phyloP scores from a whole-genome alignment of 1,140 invertebrate genomes.

The Calephelis virginiensis region DNA sequence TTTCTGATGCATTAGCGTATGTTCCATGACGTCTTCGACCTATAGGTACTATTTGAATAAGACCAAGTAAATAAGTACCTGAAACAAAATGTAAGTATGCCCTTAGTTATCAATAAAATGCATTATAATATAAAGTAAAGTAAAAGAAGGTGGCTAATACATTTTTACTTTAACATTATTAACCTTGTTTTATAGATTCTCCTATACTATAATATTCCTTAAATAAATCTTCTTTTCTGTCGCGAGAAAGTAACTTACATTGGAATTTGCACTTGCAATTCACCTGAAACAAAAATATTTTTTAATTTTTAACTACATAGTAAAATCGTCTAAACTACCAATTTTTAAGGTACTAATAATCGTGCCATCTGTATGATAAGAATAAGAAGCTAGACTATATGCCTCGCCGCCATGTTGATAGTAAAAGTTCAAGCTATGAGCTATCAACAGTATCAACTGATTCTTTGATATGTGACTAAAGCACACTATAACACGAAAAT shows the following conservation, averaged over 20 bases:
- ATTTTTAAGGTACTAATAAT: no score
- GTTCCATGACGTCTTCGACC: conserved; percentile 14
- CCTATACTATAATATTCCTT: background rate
- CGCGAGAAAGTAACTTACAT: background rate
- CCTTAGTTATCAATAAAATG: background rate
- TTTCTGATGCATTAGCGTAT: conserved; percentile 8
- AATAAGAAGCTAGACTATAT: no score
- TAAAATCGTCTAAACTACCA: no score
- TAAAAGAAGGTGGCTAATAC: background rate
- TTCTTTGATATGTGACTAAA: no score
- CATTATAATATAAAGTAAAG: background rate
- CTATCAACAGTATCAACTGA: no score
- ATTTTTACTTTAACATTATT: background rate
- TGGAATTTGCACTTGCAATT: conserved; percentile 1
- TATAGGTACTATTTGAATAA: background rate
- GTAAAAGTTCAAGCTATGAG: no score
- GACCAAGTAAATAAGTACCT: conserved; percentile 4
- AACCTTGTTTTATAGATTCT: background rate
- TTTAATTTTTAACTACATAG: no score
- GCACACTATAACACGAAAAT: no score
- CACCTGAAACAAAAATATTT: no score
- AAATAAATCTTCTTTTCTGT: background rate
- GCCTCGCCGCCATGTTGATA: no score
- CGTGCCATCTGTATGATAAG: no score
- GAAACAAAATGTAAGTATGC: background rate